Conservation (phyloP, 2,113 vertebrate genomes). For the Grammomys surdaster region DNA sequence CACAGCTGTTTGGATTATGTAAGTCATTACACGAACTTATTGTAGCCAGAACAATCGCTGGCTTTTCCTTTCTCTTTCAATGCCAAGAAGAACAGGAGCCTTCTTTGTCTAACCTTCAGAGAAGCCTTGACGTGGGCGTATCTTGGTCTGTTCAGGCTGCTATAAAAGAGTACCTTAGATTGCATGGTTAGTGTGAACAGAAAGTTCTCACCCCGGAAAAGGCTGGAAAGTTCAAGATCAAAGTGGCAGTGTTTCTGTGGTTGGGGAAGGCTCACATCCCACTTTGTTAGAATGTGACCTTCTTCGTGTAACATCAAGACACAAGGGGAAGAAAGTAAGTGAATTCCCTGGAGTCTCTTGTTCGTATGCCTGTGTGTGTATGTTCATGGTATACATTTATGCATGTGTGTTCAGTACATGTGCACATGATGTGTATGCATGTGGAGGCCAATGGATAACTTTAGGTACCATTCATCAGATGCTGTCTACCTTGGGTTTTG, state of each 20-base stretch:
- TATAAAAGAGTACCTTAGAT: neutral
- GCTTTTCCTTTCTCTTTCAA: conserved; percentile 20
- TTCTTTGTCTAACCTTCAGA: conserved; percentile 42
- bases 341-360: neutral
- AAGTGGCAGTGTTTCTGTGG: neutral
- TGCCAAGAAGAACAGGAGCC: conserved; percentile 8
- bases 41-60: conserved; percentile 28
- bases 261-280: neutral
- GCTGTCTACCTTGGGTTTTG: neutral
- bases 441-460: too few relatives aligned
- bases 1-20: conserved; percentile 57
- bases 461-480: neutral
- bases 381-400: neutral
- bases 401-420: neutral
- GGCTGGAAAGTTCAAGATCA: neutral
- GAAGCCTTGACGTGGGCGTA: neutral
- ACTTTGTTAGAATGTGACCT: neutral
- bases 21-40: conserved; percentile 34
- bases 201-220: neutral
- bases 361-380: neutral
- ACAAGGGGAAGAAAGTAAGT: neutral
- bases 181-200: neutral
- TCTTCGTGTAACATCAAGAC: neutral
- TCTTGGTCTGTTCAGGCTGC: neutral
- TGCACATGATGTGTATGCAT: neutral